These are phyloP conservation scores for Drepana falcataria DNA, from an alignment of 2,888 invertebrate genomes.

Conservation along the genomic window DNA sequence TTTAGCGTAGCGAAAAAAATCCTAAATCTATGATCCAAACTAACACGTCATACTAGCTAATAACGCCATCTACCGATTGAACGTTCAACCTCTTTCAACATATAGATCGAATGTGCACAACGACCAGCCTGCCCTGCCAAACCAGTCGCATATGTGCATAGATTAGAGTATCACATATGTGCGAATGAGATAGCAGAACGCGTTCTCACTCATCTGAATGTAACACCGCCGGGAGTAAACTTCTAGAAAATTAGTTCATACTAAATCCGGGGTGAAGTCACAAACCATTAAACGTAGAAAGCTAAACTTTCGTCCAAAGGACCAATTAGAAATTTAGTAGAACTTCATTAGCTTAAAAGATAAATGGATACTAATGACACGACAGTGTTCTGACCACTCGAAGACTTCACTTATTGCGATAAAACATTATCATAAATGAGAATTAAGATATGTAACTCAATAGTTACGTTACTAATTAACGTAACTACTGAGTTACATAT, in stretches of 20 bases:
- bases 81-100: too few species aligned
- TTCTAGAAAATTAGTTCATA: constrained; percentile 35
- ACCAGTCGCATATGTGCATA: not conserved
- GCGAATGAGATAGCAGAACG: too few species aligned
- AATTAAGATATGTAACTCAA: too few species aligned
- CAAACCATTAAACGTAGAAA: constrained; percentile 47
- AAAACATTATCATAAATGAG: too few species aligned
- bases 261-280: constrained; percentile 43
- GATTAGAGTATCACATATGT: too few species aligned
- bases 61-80: too few species aligned
- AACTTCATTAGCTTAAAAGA: constrained; percentile 31
- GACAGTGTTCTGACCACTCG: not conserved
- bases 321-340: constrained; percentile 43
- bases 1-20: too few species aligned
- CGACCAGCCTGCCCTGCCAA: too few species aligned
- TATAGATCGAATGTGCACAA: not conserved
- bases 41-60: too few species aligned
- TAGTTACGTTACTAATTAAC: too few species aligned
- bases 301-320: constrained; percentile 39
- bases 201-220: not conserved
- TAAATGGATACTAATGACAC: constrained; percentile 17
- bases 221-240: constrained; percentile 13
- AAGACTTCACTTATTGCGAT: not conserved
- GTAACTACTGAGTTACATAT: too few species aligned
- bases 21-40: too few species aligned